Conservation (phyloP, 2,888 invertebrate genomes). For the Marronus borbonicus region DNA sequence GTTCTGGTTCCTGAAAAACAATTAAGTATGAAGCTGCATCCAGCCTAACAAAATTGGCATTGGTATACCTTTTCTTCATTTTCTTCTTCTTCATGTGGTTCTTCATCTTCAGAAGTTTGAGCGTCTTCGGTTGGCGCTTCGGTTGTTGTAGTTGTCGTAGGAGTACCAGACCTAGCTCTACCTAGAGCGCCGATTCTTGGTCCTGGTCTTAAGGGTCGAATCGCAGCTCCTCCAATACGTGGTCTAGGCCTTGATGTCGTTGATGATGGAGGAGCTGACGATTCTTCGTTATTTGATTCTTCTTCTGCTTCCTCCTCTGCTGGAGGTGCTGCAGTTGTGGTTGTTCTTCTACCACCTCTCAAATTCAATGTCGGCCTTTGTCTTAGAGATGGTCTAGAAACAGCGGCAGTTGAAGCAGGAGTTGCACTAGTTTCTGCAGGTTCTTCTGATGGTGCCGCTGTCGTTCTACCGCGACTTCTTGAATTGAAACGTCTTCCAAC, state of each 20-base stretch:
- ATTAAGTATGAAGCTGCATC: background rate
- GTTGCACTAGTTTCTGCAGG: constrained; percentile 68
- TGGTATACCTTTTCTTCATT: constrained; percentile 63
- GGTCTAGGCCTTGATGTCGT: constrained; percentile 66
- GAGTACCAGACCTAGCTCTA: constrained; percentile 70
- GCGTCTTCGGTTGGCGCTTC: constrained; percentile 69
- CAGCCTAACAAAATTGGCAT: background rate
- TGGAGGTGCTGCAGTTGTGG: constrained; percentile 63
- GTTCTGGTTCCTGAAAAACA: constrained; percentile 58
- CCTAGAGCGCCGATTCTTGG: constrained; percentile 75
- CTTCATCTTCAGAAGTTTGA: constrained; percentile 70
- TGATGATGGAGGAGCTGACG: constrained; percentile 57
- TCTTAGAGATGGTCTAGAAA: constrained; percentile 68
- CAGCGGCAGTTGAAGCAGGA: constrained; percentile 62
- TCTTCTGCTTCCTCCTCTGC: constrained; percentile 57
- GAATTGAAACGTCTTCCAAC: constrained; percentile 64
- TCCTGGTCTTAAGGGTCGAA: constrained; percentile 78
- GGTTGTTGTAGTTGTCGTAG: constrained; percentile 71
- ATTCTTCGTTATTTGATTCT: constrained; percentile 58
- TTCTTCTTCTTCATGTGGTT: constrained; percentile 69
- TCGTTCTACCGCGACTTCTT: constrained; percentile 66
- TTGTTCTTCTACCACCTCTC: constrained; percentile 63
- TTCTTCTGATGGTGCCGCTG: constrained; percentile 66
- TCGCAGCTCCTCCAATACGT: constrained; percentile 67
- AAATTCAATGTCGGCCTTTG: constrained; percentile 71